A percentile compares a stretch with the other conserved stretches of the same genome.
phyloP scores from a whole-genome alignment of 1,140 invertebrate genomes.

The Chionoecetes opilio region DNA sequence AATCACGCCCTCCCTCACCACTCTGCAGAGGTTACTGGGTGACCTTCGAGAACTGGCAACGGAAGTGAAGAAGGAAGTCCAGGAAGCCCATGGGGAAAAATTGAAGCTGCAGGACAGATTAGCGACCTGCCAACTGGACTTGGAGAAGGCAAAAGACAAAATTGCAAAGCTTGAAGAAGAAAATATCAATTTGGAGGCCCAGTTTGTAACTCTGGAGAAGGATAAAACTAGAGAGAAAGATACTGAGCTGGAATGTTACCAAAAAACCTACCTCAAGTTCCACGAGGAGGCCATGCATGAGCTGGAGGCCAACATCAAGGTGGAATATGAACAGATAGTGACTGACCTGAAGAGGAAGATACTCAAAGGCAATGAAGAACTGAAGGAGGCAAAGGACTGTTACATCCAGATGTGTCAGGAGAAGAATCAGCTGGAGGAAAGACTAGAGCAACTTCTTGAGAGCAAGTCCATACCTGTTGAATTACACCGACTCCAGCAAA shows the following conservation, averaged over 20 bases:
- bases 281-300: constrained; percentile 77
- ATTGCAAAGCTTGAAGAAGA: constrained; percentile 49
- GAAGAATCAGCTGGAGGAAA: constrained; percentile 75
- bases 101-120: constrained; percentile 55
- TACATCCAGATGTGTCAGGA: constrained; percentile 75
- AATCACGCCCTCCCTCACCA: constrained; percentile 24
- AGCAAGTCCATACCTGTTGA: neutral
- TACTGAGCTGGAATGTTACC: constrained; percentile 61
- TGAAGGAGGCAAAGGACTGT: constrained; percentile 69
- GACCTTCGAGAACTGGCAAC: constrained; percentile 61
- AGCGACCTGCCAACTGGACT: constrained; percentile 42
- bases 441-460: constrained; percentile 8
- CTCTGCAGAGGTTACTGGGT: constrained; percentile 58
- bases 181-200: neutral
- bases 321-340: constrained; percentile 66
- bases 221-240: constrained; percentile 63
- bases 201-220: constrained; percentile 48
- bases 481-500: neutral
- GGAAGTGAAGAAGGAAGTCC: constrained; percentile 41
- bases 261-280: constrained; percentile 73
- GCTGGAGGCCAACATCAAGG: constrained; percentile 61
- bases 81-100: neutral
- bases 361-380: constrained; percentile 53
- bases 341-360: constrained; percentile 65
- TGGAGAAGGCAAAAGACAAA: constrained; percentile 59